Base-by-base conservation (phyloP, 2,888 invertebrate species). In the Dilophus febrilis region DNA sequence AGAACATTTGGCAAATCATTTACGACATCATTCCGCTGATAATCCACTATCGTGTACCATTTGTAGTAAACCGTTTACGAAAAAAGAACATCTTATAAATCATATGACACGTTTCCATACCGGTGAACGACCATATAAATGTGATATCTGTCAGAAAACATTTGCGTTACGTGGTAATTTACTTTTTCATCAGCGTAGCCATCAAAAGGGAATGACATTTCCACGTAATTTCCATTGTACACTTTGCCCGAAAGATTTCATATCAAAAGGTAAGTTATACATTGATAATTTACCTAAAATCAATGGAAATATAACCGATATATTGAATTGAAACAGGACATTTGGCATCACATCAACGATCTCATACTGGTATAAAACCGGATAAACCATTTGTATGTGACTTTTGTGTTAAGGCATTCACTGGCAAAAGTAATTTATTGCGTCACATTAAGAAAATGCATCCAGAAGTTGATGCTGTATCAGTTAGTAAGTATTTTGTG, bases 1-100 rank as follows among this genome's bases (percentile, higher is more conserved):
- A 62, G 83, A 83, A 61, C 84, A 85, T 59, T 67, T 85, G 47
- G 82, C 79, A 50, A 83, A 84, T 64, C 85, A 86, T 64, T 81
- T 85, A 58, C 71, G 85, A 40, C 85, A 85, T 58, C 86, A 86
- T 61, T 85, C 85, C 34, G 85, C 85, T 52, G 86, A 86, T 63
- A 84, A 85, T 49, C 85, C 85, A 43, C 85, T 85, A 55, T 74
- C 82, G 47, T 86, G 86, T 58, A 77, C 80, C 51, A 84, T 77
- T 62, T 86, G 85, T 66, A 74, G 80, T 49, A 84, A 85, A 58
- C 80, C 81, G 30, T 85, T 85, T 62, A 85, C 85, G 2, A 70
- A 85, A 50, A 85, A 85, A 62, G 86, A 86, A 58, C 85, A 86
- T 61, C 70, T 86, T 48, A 84, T 82, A 47, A 84, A 83, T 61